A percentile compares a stretch with the other conserved stretches of the same genome.
Evolutionary conservation across 2,888 invertebrate genomes (phyloP).

Genomic region (Pyrrhosoma nymphula): DNA sequence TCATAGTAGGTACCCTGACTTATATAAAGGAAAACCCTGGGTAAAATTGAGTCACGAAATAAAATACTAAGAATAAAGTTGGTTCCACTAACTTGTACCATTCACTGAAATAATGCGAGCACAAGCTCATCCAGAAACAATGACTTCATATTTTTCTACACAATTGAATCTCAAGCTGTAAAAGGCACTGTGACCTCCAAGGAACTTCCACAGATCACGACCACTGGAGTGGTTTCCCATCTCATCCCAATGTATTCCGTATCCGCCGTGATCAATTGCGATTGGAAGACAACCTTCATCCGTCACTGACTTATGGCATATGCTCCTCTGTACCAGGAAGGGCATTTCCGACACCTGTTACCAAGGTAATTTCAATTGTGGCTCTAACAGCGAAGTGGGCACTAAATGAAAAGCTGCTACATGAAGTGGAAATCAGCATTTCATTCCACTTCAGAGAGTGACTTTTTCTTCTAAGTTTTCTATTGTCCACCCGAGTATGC

Average conservation of each 20-base stretch:
- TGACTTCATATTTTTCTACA: too few relatives aligned
- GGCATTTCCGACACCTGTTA: neutral
- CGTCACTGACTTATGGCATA: neutral
- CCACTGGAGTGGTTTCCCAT: neutral
- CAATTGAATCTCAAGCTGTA: neutral
- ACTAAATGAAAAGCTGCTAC: neutral
- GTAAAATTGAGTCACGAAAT: too few relatives aligned
- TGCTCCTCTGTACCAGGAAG: neutral
- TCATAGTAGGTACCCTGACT: too few relatives aligned
- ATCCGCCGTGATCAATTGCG: constrained; percentile 47
- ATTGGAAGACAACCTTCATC: constrained; percentile 47
- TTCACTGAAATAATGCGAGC: neutral
- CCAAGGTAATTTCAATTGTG: neutral
- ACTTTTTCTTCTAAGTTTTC: too few relatives aligned
- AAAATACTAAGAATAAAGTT: too few relatives aligned
- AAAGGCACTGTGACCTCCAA: neutral
- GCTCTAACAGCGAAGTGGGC: neutral
- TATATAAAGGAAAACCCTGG: too few relatives aligned
- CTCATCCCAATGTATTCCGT: constrained; percentile 12
- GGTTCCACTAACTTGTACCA: neutral
- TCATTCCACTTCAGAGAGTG: too few relatives aligned
- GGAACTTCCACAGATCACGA: neutral
- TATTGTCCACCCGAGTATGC: too few relatives aligned
- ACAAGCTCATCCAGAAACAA: neutral
- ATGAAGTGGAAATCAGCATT: neutral